Evolutionary conservation across 1,140 invertebrate species (phyloP).

Genomic region (Pogonognathellus flavescens): DNA sequence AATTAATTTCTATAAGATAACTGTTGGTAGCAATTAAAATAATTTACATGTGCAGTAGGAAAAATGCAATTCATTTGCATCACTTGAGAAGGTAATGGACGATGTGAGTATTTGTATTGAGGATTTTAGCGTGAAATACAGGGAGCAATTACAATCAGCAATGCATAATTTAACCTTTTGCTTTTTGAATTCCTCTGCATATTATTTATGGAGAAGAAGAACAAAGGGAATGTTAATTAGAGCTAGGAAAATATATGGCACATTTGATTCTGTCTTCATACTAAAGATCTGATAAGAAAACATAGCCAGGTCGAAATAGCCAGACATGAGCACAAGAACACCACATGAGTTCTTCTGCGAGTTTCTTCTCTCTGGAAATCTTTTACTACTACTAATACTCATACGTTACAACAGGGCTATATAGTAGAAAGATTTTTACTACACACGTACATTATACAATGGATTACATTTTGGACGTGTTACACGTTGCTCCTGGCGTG

Average conservation of each 20-base stretch:
- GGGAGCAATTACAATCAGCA: slow-evolving; percentile 40
- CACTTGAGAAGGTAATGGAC: too few species aligned
- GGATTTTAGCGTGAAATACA: not conserved
- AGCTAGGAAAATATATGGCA: slow-evolving; percentile 39
- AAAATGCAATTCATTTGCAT: too few species aligned
- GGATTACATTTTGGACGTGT: slow-evolving; percentile 16
- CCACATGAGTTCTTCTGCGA: not conserved
- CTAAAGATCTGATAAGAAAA: slow-evolving; percentile 43
- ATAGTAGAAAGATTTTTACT: not conserved
- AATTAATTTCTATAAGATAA: too few species aligned
- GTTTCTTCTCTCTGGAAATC: slow-evolving; percentile 1
- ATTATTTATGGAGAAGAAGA: slow-evolving; percentile 39
- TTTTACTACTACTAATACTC: slow-evolving; percentile 34
- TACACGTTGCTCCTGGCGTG: not conserved
- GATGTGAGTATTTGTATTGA: not conserved
- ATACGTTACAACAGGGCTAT: not conserved
- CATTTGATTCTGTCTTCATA: slow-evolving; percentile 35
- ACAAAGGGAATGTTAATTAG: slow-evolving; percentile 49
- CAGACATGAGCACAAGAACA: slow-evolving; percentile 5
- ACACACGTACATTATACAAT: not conserved
- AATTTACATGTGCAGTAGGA: too few species aligned
- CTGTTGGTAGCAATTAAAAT: too few species aligned
- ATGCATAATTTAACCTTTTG: slow-evolving; percentile 46
- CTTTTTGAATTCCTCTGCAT: slow-evolving; percentile 26
- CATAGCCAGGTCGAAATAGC: not conserved